Evolutionary conservation across 2,113 vertebrate genomes (phyloP).

Genomic region (Lasiurus borealis): DNA sequence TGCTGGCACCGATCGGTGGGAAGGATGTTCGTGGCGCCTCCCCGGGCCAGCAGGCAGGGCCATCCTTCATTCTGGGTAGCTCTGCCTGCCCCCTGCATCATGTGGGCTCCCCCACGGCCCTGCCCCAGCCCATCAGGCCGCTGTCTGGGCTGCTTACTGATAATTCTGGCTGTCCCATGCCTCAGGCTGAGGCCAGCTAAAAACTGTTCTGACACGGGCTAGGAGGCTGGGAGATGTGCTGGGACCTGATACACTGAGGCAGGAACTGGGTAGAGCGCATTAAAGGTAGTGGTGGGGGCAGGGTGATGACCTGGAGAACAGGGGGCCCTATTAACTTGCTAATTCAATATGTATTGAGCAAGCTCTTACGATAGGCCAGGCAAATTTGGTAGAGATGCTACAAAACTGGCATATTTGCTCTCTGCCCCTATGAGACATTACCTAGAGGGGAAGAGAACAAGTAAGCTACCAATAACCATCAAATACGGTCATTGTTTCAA

Average conservation of each 20-base stretch:
- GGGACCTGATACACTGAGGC: conserved; percentile 55
- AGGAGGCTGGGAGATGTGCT: not conserved
- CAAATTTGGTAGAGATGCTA: not conserved
- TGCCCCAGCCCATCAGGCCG: conserved; percentile 65
- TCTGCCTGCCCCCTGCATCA: not conserved
- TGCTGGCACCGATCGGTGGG: conserved; percentile 82
- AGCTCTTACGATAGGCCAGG: not conserved
- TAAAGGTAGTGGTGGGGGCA: not conserved
- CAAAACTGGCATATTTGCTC: not conserved
- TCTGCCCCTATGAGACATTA: not conserved
- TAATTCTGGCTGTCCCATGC: conserved; percentile 50
- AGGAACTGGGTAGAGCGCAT: not conserved
- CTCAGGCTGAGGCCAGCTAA: not conserved
- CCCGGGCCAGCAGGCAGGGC: conserved; percentile 67
- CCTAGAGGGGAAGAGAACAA: not conserved
- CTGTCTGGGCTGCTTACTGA: conserved; percentile 55
- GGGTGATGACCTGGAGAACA: not conserved
- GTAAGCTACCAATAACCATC: not conserved
- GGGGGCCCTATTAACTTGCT: not conserved
- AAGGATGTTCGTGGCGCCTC: conserved; percentile 69
- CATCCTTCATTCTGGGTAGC: conserved; percentile 77
- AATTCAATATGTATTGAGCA: not conserved
- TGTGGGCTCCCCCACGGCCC: conserved; percentile 68
- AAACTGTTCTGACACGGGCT: not conserved
- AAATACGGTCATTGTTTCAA: not conserved